A percentile compares a stretch with the other conserved stretches of the same genome.
Conservation (phyloP, 2,797 vertebrate genomes). For the Heliangelus exortis region DNA sequence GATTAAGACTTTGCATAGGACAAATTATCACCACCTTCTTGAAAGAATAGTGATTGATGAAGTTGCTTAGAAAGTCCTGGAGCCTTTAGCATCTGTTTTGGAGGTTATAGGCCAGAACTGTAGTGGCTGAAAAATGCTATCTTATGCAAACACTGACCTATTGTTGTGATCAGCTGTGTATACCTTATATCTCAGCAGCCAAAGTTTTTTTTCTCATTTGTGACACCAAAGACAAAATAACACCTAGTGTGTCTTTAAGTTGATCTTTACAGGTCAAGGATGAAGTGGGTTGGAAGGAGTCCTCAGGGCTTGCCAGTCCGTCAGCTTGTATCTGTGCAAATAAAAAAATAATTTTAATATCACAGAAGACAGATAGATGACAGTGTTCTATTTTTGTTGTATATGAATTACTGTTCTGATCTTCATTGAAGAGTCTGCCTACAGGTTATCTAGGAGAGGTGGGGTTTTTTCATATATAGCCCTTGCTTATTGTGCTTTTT, state of each 20-base stretch:
- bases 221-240: background rate
- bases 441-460: background rate
- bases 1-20: background rate
- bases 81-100: background rate
- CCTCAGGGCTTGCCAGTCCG: background rate
- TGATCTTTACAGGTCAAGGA: constrained; percentile 6
- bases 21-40: background rate
- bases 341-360: background rate
- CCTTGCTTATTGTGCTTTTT: background rate
- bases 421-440: background rate
- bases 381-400: background rate
- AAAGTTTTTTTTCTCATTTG: background rate
- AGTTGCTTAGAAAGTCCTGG: background rate
- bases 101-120: background rate
- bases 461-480: background rate
- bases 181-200: background rate
- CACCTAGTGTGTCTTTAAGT: background rate
- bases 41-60: background rate
- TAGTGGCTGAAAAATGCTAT: background rate
- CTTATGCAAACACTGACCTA: background rate
- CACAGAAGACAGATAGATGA: background rate
- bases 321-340: background rate
- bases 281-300: constrained; percentile 42
- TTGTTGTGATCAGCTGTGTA: background rate
- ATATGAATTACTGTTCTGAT: background rate